Evolutionary conservation across 2,113 vertebrate species (phyloP).

Genomic region (Tricholaema leucomelas): DNA sequence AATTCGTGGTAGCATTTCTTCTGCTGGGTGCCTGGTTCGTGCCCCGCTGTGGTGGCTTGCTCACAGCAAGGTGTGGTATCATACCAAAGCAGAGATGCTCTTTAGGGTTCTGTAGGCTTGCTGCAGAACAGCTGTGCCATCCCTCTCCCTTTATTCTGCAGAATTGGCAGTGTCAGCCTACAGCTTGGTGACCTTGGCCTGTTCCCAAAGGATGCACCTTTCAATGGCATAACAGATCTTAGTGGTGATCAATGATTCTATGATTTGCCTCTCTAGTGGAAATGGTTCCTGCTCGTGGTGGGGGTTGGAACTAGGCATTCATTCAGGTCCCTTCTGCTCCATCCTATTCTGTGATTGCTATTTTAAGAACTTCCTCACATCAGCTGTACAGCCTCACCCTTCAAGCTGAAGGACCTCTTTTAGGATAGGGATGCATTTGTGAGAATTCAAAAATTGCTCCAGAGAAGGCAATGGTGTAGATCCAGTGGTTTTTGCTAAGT

Average conservation of each 20-base stretch:
- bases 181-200: not conserved
- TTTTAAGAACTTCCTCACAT: accelerated
- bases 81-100: not conserved
- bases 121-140: accelerated
- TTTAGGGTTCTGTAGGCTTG: not conserved
- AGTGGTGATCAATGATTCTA: accelerated
- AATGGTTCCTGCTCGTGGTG: not conserved
- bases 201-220: not conserved
- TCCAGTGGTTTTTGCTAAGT: accelerated
- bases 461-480: accelerated
- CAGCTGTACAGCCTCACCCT: not conserved
- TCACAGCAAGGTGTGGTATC: accelerated
- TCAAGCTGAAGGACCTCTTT: not conserved
- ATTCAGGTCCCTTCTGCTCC: not conserved
- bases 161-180: not conserved
- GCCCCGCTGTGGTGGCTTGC: too few species aligned
- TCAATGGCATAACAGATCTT: accelerated
- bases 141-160: not conserved
- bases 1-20: accelerated
- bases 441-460: accelerated
- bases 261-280: not conserved
- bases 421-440: not conserved
- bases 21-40: not conserved
- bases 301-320: not conserved
- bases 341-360: too few species aligned